Percentiles rank a stretch among this genome's conserved stretches.
Evolutionary conservation across 2,797 vertebrate species (phyloP).

Genomic region (Lithobates sylvaticus): DNA sequence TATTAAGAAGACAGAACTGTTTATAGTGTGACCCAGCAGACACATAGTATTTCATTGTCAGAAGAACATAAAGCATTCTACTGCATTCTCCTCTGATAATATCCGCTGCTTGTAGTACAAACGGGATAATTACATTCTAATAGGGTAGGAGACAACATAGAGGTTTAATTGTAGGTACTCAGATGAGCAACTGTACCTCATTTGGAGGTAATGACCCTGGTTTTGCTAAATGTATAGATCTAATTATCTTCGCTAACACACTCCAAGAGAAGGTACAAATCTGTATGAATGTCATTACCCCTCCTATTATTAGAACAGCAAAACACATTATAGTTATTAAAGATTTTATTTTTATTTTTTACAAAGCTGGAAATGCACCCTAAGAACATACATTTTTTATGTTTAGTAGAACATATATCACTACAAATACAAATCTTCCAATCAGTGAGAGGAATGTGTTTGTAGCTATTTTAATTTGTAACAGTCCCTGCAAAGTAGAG

Average conservation of each 20-base stretch:
- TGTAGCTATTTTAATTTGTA: too few species aligned
- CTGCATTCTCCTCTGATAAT: not conserved
- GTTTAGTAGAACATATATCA: too few species aligned
- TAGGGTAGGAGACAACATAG: conserved; percentile 42
- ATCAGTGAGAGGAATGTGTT: too few species aligned
- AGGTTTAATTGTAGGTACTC: conserved; percentile 46
- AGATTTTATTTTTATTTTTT: conserved; percentile 6
- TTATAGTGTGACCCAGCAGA: not conserved
- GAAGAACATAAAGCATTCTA: conserved; percentile 6
- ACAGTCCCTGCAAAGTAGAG: too few species aligned
- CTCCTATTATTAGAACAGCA: conserved; percentile 43
- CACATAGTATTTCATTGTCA: conserved; percentile 16
- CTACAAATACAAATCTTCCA: too few species aligned
- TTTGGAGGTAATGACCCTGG: conserved; percentile 59
- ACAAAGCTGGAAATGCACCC: conserved; percentile 3
- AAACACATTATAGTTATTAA: conserved; percentile 40
- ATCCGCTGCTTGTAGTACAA: conserved; percentile 31
- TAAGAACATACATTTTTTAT: not conserved
- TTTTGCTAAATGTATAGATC: conserved; percentile 59
- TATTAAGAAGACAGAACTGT: not conserved
- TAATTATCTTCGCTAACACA: conserved; percentile 57
- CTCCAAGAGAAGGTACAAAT: conserved; percentile 18
- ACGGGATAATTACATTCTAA: conserved; percentile 57
- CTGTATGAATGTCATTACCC: conserved; percentile 33
- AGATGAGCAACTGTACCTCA: conserved; percentile 48